Percentiles rank a stretch among this genome's conserved stretches.
phyloP scores from a whole-genome alignment of 2,113 vertebrate genomes.

The Sminthopsis crassicaudata region DNA sequence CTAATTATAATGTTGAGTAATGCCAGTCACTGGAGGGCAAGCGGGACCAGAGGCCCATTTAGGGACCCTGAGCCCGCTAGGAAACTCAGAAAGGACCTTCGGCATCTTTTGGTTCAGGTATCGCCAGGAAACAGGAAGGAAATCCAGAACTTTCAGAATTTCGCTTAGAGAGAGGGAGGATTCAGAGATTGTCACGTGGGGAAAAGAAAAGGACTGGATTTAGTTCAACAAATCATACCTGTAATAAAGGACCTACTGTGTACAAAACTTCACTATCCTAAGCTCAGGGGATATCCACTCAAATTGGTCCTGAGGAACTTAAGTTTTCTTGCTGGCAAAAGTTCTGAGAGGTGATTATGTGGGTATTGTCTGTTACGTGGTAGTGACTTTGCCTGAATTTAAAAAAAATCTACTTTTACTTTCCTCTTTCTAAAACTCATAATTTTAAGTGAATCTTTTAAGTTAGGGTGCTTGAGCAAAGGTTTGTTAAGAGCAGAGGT shows the following conservation, averaged over 20 bases:
- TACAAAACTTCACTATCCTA: not conserved
- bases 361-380: not conserved
- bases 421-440: not conserved
- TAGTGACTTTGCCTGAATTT: not conserved
- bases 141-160: not conserved
- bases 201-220: not conserved
- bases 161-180: not conserved
- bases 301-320: not conserved
- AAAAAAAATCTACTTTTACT: not conserved
- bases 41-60: fast-evolving
- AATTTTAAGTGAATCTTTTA: not conserved
- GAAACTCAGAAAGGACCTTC: not conserved
- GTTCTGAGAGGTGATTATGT: not conserved
- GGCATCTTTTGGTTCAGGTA: not conserved
- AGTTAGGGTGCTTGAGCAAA: not conserved
- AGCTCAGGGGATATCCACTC: not conserved
- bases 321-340: not conserved
- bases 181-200: not conserved
- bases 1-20: not conserved
- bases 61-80: not conserved
- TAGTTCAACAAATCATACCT: not conserved
- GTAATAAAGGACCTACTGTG: not conserved
- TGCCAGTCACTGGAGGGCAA: not conserved
- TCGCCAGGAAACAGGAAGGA: not conserved
- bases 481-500: not conserved